phyloP scores from a whole-genome alignment of 2,113 vertebrate species.

The Otocyon megalotis region DNA sequence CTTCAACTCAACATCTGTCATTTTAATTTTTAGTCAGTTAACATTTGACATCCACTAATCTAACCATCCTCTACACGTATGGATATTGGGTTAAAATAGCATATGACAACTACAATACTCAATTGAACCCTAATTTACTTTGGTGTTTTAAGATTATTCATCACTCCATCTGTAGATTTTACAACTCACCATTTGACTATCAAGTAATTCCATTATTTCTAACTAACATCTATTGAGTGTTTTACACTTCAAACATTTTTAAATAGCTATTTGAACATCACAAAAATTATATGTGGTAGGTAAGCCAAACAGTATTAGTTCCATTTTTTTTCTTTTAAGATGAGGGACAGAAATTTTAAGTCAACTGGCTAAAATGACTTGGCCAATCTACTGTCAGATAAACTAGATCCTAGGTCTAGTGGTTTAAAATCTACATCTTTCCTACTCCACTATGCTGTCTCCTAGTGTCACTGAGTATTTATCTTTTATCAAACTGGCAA shows the following conservation, averaged over 20 bases:
- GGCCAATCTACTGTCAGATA: background rate
- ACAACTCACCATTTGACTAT: slow-evolving; percentile 16
- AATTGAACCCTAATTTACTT: slow-evolving; percentile 27
- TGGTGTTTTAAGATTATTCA: slow-evolving; percentile 15
- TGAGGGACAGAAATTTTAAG: background rate
- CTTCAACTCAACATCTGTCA: background rate
- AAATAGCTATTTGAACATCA: slow-evolving; percentile 34
- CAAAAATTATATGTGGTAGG: background rate
- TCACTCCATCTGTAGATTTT: slow-evolving; percentile 50
- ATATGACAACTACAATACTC: slow-evolving; percentile 11
- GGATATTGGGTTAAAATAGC: slow-evolving; percentile 40
- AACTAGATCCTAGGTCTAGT: background rate
- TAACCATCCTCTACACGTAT: background rate
- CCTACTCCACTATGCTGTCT: background rate
- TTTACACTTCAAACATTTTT: slow-evolving; percentile 50
- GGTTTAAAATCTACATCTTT: slow-evolving; percentile 16
- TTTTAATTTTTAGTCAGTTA: slow-evolving; percentile 62
- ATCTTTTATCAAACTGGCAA: slow-evolving; percentile 2
- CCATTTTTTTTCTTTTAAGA: slow-evolving; percentile 41
- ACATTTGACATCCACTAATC: slow-evolving; percentile 45
- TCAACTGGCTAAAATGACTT: background rate
- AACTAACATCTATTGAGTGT: background rate
- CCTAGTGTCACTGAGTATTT: background rate
- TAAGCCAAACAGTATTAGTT: background rate
- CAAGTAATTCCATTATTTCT: slow-evolving; percentile 53